Evolutionary conservation across 1,140 invertebrate genomes (phyloP).

Genomic region (Drosophila sucinea): DNA sequence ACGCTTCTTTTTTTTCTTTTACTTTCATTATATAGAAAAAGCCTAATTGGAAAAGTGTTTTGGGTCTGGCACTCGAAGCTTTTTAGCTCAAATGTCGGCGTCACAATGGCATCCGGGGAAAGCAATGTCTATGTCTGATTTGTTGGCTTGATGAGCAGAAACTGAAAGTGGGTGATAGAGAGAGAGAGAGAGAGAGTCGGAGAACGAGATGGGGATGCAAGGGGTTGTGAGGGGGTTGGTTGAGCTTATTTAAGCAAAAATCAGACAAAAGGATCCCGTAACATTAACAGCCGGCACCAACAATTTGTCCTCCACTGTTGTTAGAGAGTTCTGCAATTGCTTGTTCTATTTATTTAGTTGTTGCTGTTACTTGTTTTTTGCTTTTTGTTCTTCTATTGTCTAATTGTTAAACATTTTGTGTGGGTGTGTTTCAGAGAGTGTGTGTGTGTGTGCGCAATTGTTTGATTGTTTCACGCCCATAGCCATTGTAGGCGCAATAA

Average conservation of each 20-base stretch:
- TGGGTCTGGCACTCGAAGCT: slow-evolving; percentile 74
- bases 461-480: slow-evolving; percentile 59
- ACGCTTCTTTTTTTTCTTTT: slow-evolving; percentile 27
- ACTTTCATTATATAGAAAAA: slow-evolving; percentile 60
- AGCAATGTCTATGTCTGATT: slow-evolving; percentile 58
- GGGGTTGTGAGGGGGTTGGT: background rate
- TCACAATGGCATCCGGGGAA: slow-evolving; percentile 56
- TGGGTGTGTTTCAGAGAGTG: slow-evolving; percentile 24
- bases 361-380: slow-evolving; percentile 27
- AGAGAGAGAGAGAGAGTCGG: background rate
- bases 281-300: slow-evolving; percentile 44
- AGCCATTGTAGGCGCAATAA: slow-evolving; percentile 60
- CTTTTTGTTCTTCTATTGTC: slow-evolving; percentile 72
- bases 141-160: slow-evolving; percentile 56
- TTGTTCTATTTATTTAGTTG: slow-evolving; percentile 53
- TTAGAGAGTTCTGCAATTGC: slow-evolving; percentile 42
- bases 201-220: background rate
- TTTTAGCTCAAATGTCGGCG: slow-evolving; percentile 70
- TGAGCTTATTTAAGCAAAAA: slow-evolving; percentile 60
- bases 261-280: slow-evolving; percentile 49
- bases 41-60: slow-evolving; percentile 81
- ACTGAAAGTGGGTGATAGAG: background rate
- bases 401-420: slow-evolving; percentile 75
- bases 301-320: slow-evolving; percentile 71
- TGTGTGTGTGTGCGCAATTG: slow-evolving; percentile 49